These are phyloP conservation scores for Dynastes tityus DNA, from an alignment of 2,888 invertebrate species.

Conservation along the genomic window DNA sequence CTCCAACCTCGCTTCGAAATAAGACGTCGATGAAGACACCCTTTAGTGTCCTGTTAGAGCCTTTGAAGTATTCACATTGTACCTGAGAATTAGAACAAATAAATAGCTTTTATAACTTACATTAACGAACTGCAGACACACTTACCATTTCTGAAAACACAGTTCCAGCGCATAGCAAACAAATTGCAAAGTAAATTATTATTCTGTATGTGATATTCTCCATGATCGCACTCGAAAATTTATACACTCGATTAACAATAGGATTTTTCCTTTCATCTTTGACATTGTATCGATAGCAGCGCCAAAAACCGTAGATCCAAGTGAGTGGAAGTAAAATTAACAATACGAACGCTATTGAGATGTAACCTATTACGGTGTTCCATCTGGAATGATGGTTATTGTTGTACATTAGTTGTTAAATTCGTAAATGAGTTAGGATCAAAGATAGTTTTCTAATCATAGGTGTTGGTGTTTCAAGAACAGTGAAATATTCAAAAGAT, in stretches of 20 bases:
- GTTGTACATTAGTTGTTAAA: too few species aligned
- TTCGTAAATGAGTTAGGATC: too few species aligned
- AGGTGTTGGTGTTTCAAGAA: too few species aligned
- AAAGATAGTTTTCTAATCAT: too few species aligned
- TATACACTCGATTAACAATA: conserved; percentile 75
- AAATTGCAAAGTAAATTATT: conserved; percentile 79
- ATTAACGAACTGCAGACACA: conserved; percentile 21
- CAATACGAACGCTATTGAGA: conserved; percentile 70
- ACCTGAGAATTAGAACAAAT: conserved; percentile 49
- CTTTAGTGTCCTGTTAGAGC: conserved; percentile 1
- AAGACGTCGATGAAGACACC: conserved; percentile 7
- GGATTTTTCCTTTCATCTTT: conserved; percentile 75
- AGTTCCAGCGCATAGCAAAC: conserved; percentile 76
- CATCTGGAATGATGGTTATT: conserved; percentile 50
- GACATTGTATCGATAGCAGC: conserved; percentile 67
- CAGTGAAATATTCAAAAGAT: too few species aligned
- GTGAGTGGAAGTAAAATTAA: conserved; percentile 78
- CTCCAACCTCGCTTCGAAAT: conserved; percentile 6
- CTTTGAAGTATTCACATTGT: conserved; percentile 51
- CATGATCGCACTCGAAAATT: conserved; percentile 76
- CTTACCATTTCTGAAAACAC: conserved; percentile 79
- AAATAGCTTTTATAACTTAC: too few species aligned
- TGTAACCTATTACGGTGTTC: conserved; percentile 70
- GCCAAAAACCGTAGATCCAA: conserved; percentile 86
- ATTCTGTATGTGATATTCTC: conserved; percentile 77